Evolutionary conservation across 2,888 invertebrate genomes (phyloP).

Genomic region (Drosophila dives): DNA sequence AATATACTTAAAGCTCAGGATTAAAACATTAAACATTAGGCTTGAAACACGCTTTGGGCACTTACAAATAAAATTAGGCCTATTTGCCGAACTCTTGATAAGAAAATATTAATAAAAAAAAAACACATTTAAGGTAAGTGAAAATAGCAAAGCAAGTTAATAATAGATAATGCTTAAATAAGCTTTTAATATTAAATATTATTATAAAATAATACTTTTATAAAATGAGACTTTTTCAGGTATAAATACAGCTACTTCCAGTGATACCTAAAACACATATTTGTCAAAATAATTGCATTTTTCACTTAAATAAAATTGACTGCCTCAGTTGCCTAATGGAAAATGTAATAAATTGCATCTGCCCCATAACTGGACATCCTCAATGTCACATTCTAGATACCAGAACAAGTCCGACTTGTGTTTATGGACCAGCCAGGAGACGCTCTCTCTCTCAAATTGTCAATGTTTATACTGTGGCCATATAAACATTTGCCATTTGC

Average conservation of each 20-base stretch:
- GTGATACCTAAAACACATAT: conserved; percentile 18
- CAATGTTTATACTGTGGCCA: conserved; percentile 61
- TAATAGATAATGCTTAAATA: neutral
- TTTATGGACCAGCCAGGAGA: conserved; percentile 20
- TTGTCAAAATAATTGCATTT: conserved; percentile 49
- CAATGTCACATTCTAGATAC: conserved; percentile 2
- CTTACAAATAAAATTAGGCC: neutral
- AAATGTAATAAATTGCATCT: conserved; percentile 27
- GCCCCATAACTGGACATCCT: conserved; percentile 8
- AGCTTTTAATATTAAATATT: neutral
- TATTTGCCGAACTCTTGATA: neutral
- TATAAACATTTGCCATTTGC: conserved; percentile 55
- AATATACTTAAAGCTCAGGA: conserved; percentile 2
- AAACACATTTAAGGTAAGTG: neutral
- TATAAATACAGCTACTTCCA: too few relatives aligned
- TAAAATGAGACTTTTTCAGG: neutral
- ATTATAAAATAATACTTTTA: too few relatives aligned
- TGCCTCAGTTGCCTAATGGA: neutral
- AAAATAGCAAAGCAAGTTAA: neutral
- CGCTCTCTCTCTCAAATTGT: conserved; percentile 30
- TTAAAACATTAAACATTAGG: conserved; percentile 3
- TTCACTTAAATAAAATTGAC: conserved; percentile 25
- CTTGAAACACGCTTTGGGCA: conserved; percentile 3
- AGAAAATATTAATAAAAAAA: neutral
- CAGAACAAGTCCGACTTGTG: neutral